phyloP scores from a whole-genome alignment of 2,888 invertebrate genomes.

The Coecobrya sp. region DNA sequence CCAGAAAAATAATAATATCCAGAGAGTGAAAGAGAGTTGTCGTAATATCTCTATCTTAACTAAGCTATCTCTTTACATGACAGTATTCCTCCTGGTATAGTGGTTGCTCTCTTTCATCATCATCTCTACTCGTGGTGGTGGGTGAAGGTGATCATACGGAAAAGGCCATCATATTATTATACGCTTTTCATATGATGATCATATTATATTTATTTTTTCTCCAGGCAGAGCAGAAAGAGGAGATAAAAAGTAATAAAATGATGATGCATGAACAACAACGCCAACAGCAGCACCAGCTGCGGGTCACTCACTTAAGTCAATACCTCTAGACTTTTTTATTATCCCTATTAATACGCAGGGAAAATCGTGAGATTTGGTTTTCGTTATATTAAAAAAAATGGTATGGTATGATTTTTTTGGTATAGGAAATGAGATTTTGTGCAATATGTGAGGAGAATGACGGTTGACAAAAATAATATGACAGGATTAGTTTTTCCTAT shows the following conservation, averaged over 20 bases:
- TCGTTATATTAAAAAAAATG: background rate
- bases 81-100: background rate
- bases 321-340: conserved; percentile 3
- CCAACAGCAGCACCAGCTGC: background rate
- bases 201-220: background rate
- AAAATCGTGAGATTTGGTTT: background rate
- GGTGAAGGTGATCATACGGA: background rate
- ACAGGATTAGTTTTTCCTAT: background rate
- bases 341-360: background rate
- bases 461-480: background rate
- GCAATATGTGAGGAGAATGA: background rate
- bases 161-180: no score
- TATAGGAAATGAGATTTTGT: background rate
- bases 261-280: background rate
- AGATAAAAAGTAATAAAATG: conserved; percentile 12
- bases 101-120: no score
- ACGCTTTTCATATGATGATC: background rate
- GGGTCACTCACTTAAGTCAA: background rate
- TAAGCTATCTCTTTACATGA: background rate
- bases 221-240: background rate
- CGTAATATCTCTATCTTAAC: background rate
- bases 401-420: background rate
- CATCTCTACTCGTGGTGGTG: background rate
- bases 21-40: background rate
- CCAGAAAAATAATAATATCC: background rate